phyloP scores from a whole-genome alignment of 2,888 invertebrate genomes.

The Yponomeuta sedellus region DNA sequence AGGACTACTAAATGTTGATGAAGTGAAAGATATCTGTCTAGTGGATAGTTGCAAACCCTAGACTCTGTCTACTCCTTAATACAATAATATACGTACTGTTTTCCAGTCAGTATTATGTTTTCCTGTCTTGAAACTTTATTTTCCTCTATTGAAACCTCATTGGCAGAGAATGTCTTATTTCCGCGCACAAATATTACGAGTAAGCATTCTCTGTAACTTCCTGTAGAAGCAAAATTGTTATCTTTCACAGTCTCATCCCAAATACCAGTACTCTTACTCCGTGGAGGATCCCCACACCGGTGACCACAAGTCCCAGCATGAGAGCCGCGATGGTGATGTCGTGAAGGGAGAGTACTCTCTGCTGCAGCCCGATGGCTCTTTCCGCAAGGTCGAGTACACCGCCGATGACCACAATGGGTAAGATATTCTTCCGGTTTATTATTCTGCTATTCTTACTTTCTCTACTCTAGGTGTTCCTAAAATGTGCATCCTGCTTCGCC shows the following conservation, averaged over 20 bases:
- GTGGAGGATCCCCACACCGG: slow-evolving; percentile 78
- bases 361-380: slow-evolving; percentile 77
- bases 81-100: no score
- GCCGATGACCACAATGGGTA: slow-evolving; percentile 78
- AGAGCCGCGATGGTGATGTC: slow-evolving; percentile 77
- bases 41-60: no score
- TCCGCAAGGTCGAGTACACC: slow-evolving; percentile 77
- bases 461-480: neutral
- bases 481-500: no score
- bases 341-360: slow-evolving; percentile 81
- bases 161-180: no score
- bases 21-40: no score
- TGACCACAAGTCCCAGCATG: slow-evolving; percentile 78
- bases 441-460: neutral
- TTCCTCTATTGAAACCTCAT: no score
- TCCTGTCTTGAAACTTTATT: no score
- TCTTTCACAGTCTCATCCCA: slow-evolving; percentile 71
- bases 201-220: no score
- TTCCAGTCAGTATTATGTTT: no score
- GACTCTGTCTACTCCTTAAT: no score
- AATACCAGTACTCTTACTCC: slow-evolving; percentile 78
- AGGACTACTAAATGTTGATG: no score
- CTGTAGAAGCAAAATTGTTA: neutral
- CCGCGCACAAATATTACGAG: no score
- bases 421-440: slow-evolving; percentile 20